These are phyloP conservation scores for Danio jaintianensis DNA, from an alignment of 2,797 vertebrate genomes.

Conservation along the genomic window DNA sequence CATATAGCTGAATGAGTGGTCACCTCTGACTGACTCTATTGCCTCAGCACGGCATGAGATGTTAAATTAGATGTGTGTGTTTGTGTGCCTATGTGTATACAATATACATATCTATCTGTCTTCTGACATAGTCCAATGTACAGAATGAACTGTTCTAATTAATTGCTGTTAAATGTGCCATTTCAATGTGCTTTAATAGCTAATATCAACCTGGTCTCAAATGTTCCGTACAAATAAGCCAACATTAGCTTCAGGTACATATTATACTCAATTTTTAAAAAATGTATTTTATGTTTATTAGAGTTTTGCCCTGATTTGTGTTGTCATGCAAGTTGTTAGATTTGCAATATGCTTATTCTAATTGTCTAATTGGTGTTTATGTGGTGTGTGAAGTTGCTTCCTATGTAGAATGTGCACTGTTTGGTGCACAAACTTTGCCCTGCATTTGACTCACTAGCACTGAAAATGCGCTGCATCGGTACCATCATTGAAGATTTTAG, in stretches of 20 bases:
- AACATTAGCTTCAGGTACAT: neutral
- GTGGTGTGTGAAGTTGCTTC: neutral
- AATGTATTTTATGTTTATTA: neutral
- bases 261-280: neutral
- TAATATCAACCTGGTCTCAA: neutral
- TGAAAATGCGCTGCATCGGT: neutral
- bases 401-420: neutral
- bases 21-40: constrained; percentile 35
- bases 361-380: neutral
- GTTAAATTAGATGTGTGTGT: constrained; percentile 18
- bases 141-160: neutral
- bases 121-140: neutral
- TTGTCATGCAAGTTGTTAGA: neutral
- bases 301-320: neutral
- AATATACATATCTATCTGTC: neutral
- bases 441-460: neutral
- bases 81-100: constrained; percentile 22
- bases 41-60: constrained; percentile 8
- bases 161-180: constrained; percentile 19
- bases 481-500: no score
- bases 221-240: neutral
- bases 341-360: neutral
- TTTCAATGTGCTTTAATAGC: neutral
- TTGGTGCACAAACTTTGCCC: neutral
- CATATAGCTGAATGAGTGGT: constrained; percentile 2